Conservation (phyloP, 2,888 invertebrate genomes). For the Gnatocerus cornutus region DNA sequence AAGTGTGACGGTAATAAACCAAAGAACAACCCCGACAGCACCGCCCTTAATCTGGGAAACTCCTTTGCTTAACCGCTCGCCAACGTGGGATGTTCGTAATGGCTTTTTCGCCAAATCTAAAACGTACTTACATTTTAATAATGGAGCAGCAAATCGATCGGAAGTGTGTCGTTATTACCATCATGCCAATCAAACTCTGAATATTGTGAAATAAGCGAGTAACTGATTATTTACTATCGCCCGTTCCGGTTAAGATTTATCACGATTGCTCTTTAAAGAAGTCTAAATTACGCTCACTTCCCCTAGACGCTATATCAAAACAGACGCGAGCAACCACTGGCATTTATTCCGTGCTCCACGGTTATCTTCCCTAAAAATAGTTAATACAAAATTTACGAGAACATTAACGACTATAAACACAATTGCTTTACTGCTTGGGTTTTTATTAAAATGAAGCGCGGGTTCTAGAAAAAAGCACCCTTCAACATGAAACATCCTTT, state of each 20-base stretch:
- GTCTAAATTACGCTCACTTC: slow-evolving; percentile 8
- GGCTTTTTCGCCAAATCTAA: slow-evolving; percentile 54
- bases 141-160: slow-evolving; percentile 44
- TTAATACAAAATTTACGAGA: slow-evolving; percentile 29
- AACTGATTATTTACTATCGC: neutral
- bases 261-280: neutral
- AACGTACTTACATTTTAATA: slow-evolving; percentile 49
- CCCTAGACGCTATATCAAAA: slow-evolving; percentile 6
- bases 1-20: slow-evolving; percentile 56
- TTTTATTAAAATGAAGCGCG: slow-evolving; percentile 17
- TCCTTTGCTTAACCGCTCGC: slow-evolving; percentile 55
- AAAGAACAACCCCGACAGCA: slow-evolving; percentile 55
- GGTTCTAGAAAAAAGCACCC: neutral
- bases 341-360: slow-evolving; percentile 5
- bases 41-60: slow-evolving; percentile 57
- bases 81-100: slow-evolving; percentile 56
- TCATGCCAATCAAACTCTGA: slow-evolving; percentile 3
- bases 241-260: neutral
- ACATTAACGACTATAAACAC: slow-evolving; percentile 25
- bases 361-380: slow-evolving; percentile 23
- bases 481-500: neutral
- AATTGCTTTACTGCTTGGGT: slow-evolving; percentile 20
- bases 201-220: neutral
- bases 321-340: slow-evolving; percentile 3
- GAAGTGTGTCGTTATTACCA: slow-evolving; percentile 25